Percentiles rank a stretch among this genome's conserved stretches.
phyloP scores from a whole-genome alignment of 2,797 vertebrate genomes.

The Rhyacichthys aspro region DNA sequence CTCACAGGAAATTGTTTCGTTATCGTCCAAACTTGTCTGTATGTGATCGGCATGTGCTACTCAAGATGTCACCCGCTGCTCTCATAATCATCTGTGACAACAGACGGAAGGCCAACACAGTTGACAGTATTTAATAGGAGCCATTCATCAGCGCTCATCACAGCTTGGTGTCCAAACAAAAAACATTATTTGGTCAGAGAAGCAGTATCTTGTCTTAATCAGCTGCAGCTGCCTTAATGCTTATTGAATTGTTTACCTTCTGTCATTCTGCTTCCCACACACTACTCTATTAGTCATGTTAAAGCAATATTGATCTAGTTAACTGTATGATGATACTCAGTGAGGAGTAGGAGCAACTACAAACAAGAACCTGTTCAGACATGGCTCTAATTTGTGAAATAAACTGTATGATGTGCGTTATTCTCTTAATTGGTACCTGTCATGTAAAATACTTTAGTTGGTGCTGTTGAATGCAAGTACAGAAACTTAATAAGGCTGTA shows the following conservation, averaged over 20 bases:
- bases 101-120: neutral
- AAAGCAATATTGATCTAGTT: neutral
- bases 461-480: too few relatives aligned
- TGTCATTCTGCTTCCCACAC: neutral
- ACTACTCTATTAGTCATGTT: neutral
- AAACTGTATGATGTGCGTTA: neutral
- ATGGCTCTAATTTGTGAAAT: neutral
- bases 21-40: conserved; percentile 30
- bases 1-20: conserved; percentile 48
- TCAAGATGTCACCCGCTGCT: conserved; percentile 1
- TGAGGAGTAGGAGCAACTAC: neutral
- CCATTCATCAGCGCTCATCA: neutral
- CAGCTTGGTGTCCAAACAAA: neutral
- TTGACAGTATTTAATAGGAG: neutral
- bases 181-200: neutral
- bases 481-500: too few relatives aligned
- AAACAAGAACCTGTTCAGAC: neutral
- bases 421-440: neutral
- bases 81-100: conserved; percentile 4
- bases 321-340: neutral
- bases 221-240: neutral
- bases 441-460: neutral
- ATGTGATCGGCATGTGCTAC: conserved; percentile 14
- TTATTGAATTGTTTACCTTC: neutral
- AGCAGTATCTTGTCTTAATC: neutral